These are phyloP conservation scores for Ceryle rudis DNA, from an alignment of 2,797 vertebrate genomes.

Conservation along the genomic window DNA sequence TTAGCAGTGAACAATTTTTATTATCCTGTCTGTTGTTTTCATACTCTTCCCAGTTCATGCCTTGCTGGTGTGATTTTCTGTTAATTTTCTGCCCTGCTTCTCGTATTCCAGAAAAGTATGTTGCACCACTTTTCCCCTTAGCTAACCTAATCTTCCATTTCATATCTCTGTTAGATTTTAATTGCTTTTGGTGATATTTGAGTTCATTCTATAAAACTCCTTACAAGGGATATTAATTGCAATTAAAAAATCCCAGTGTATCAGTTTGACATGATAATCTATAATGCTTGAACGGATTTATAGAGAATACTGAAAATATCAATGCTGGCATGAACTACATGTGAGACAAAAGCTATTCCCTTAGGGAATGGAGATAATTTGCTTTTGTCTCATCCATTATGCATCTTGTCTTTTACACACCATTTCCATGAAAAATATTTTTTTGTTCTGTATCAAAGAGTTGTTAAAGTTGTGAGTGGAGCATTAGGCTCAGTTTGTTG, in stretches of 20 bases:
- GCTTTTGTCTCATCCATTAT: slow-evolving; percentile 62
- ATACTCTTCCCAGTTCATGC: neutral
- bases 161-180: slow-evolving; percentile 28
- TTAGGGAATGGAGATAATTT: slow-evolving; percentile 68
- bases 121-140: neutral
- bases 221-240: slow-evolving; percentile 60
- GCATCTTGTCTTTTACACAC: slow-evolving; percentile 15
- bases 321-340: slow-evolving; percentile 62
- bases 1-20: neutral
- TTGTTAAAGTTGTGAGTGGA: slow-evolving; percentile 43
- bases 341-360: slow-evolving; percentile 65
- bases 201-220: slow-evolving; percentile 36
- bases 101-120: neutral
- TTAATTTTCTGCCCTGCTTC: slow-evolving; percentile 37
- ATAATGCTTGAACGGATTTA: slow-evolving; percentile 49
- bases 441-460: slow-evolving; percentile 28
- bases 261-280: slow-evolving; percentile 66
- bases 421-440: slow-evolving; percentile 55
- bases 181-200: slow-evolving; percentile 52
- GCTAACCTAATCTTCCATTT: slow-evolving; percentile 4
- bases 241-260: slow-evolving; percentile 40
- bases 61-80: neutral
- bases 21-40: neutral
- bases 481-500: neutral
- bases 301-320: slow-evolving; percentile 48